These are phyloP conservation scores for Antrozous pallidus DNA, from an alignment of 2,797 vertebrate genomes.

Conservation along the genomic window DNA sequence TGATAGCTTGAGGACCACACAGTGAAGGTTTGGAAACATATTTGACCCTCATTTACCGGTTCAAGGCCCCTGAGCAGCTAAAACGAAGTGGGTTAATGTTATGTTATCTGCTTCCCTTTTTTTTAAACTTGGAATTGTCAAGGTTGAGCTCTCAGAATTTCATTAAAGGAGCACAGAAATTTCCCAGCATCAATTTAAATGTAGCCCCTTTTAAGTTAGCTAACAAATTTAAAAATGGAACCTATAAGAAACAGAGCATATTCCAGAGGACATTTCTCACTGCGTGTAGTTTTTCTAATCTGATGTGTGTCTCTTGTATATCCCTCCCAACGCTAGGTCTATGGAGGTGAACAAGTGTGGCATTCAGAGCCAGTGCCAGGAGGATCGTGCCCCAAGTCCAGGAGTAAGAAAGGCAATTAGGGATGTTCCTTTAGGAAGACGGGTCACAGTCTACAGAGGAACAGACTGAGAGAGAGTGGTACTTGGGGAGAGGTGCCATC, in stretches of 20 bases:
- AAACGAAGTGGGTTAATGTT: not conserved
- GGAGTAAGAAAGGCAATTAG: not conserved
- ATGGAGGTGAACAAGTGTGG: not conserved
- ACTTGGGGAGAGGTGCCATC: not conserved
- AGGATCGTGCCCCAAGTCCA: not conserved
- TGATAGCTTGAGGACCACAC: not conserved
- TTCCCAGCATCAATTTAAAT: slow-evolving; percentile 6
- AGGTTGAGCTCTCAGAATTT: not conserved
- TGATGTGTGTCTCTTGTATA: not conserved
- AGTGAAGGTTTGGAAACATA: not conserved
- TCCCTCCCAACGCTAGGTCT: not conserved
- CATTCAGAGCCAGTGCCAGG: not conserved
- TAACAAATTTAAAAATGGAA: not conserved
- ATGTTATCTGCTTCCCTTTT: not conserved
- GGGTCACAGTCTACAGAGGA: not conserved
- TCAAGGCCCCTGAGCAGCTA: not conserved
- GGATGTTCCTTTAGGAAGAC: not conserved
- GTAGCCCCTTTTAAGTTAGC: not conserved
- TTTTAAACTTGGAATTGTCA: not conserved
- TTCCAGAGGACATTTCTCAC: not conserved
- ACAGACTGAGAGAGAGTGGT: not conserved
- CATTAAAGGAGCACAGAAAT: not conserved
- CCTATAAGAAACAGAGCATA: not conserved
- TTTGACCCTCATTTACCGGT: not conserved
- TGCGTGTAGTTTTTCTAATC: not conserved